Percentiles rank a stretch among this genome's conserved stretches.
Evolutionary conservation across 2,888 invertebrate species (phyloP).

Genomic region (Rapana venosa): DNA sequence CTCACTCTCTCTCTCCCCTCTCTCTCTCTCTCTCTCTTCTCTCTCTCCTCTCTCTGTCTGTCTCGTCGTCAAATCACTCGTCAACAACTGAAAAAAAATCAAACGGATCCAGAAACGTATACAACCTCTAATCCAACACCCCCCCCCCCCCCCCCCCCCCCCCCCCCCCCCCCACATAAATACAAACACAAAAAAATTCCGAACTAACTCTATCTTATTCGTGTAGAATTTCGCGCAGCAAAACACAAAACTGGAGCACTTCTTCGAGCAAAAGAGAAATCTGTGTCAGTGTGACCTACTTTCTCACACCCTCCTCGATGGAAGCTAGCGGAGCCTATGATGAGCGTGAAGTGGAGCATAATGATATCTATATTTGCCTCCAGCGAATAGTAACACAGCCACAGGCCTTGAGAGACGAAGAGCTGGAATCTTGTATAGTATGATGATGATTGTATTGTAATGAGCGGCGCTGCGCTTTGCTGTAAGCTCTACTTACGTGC

Average conservation of each 20-base stretch:
- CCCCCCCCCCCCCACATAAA: too few relatives aligned
- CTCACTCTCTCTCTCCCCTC: background rate
- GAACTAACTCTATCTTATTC: background rate
- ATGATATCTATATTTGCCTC: conserved; percentile 7
- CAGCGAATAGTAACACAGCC: background rate
- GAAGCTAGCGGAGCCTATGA: background rate
- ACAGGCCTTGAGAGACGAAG: background rate
- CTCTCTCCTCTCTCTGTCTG: too few relatives aligned
- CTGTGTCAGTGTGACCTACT: background rate
- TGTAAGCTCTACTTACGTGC: too few relatives aligned
- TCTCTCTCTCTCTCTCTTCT: background rate
- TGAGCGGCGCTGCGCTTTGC: too few relatives aligned
- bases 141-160: too few relatives aligned
- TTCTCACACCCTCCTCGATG: background rate
- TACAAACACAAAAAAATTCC: background rate
- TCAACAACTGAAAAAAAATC: background rate
- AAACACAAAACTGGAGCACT: background rate
- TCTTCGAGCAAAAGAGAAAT: background rate
- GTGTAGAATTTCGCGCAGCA: background rate
- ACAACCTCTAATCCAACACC: background rate
- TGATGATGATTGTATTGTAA: too few relatives aligned
- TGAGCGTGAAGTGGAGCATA: background rate
- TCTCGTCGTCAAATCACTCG: background rate
- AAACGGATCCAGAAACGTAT: background rate
- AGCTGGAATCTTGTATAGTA: background rate